Base-by-base conservation (phyloP, 2,888 invertebrate genomes). In the Odontocerum albicorne region DNA sequence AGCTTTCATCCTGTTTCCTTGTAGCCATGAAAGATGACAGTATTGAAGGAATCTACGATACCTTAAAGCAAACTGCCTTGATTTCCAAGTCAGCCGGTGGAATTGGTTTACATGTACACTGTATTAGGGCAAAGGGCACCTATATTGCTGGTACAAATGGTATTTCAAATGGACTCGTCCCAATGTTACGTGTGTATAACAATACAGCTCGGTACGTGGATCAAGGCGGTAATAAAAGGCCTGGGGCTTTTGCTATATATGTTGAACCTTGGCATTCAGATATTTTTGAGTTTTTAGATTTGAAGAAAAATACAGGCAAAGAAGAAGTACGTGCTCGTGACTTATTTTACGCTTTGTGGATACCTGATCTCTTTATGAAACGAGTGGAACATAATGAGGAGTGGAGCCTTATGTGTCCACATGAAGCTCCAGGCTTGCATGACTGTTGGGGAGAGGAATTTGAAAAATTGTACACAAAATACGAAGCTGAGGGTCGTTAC, bases 221-320 rank as follows among this genome's bases (percentile, higher is more conserved):
- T 71, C 98, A 99, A 76, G 96, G 97, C 16, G 97, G 97, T 42
- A 96, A 96, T 68, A 97, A 97, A 80, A 78, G 97, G 59, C 97
- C 97, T 1, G 98, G 98, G 16, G 97, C 97, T 2, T 96, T 98
- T 76, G 96, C 99, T 12, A 86, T 99, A 58, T 99, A 99, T 68
- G 73, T 99, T 47, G 99, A 99, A 72, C 99, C 99, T 0, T 99
- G 99, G 99, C 99, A 99, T 75, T 89, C 94, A 0, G 98, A 99
- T 71, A 80, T 99, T 55, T 93, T 96, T 69, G 95, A 95, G 57
- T 99, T 97, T 73, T 75, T 99, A 45, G 92, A 97, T 68, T 76
- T 97, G 44, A 93, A 90, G 68, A 97, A 96, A 70, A 99, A 98
- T 69, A 96, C 93, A 1, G 90, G 98, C 0, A 93, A 93, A 68